Conservation (phyloP, 2,888 invertebrate genomes). For the Steinernema carpocapsae region DNA sequence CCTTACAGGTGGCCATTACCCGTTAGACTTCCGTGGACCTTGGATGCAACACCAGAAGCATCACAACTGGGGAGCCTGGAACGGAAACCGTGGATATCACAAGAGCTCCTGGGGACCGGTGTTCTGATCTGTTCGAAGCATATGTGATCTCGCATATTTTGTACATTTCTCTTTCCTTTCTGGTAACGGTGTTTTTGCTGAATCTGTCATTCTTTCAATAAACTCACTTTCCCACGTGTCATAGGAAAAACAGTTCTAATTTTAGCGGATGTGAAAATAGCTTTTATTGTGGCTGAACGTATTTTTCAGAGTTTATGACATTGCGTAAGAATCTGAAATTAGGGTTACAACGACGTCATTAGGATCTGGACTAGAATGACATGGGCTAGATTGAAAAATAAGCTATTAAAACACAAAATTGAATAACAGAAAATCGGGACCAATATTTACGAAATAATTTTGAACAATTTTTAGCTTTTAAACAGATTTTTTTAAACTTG, state of each 20-base stretch:
- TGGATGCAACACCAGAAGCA: constrained; percentile 30
- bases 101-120: constrained; percentile 30
- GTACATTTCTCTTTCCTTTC: neutral
- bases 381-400: neutral
- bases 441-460: too few species aligned
- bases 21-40: constrained; percentile 34
- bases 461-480: too few species aligned
- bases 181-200: neutral
- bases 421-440: too few species aligned
- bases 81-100: constrained; percentile 1
- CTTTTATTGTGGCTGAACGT: neutral
- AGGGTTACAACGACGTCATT: too few species aligned
- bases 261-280: neutral
- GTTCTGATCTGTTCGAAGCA: neutral
- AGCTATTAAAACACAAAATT: neutral
- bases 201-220: neutral
- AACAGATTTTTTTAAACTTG: too few species aligned
- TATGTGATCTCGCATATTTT: neutral
- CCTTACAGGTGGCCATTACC: constrained; percentile 43
- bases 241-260: neutral
- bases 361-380: neutral
- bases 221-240: neutral
- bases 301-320: neutral
- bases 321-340: too few species aligned
- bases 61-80: constrained; percentile 28